Evolutionary conservation across 2,888 invertebrate genomes (phyloP), one percentile per base, ranked within the genome.

Genomic region (Tipula confusa): DNA sequence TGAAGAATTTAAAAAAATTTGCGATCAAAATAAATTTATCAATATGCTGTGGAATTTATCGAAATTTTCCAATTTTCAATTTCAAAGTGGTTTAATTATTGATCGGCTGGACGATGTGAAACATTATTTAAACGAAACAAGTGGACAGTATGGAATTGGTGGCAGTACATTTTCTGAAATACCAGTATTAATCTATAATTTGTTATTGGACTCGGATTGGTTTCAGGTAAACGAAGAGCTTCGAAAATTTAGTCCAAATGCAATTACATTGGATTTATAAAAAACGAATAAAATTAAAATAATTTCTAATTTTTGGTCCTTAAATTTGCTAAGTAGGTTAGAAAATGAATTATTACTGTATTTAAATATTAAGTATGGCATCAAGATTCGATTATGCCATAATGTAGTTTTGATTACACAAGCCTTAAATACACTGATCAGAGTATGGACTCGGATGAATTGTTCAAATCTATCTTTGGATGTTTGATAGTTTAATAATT

Each of bases 141-240:
- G 64, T 64, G 64, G 64, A 2, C 64, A 64, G 11, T 64, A 64
- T 24, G 64, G 64, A 13, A 64, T 64, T 64, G 24, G 64, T 9
- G 64, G 64, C 9, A 64, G 64, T 9, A 64, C 64, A 11, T 64
- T 79, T 82, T 82, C 84, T 18, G 82, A 84, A 82, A 33, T 84
- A 24, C 84, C 84, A 1, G 79, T 82, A 6, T 31, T 84, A 29
- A 83, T 84, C n/a, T 84, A 84, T 6, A 83, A 84, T 81, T 83
- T 82, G n/a, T 24, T 84, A 1, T 48, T 80, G 13, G 83, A 82
- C n/a, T 81, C 84, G 7, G 81, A 83, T 18, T 84, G 84, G 84
- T 84, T 84, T 64, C 83, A 83, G 24, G 81, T 36, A 7, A 82
- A 83, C 11, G 84, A 84, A 11, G 64, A 64, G 9, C 64, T 64